Evolutionary conservation across 2,113 vertebrate species (phyloP).

Genomic region (Oncorhynchus mykiss): DNA sequence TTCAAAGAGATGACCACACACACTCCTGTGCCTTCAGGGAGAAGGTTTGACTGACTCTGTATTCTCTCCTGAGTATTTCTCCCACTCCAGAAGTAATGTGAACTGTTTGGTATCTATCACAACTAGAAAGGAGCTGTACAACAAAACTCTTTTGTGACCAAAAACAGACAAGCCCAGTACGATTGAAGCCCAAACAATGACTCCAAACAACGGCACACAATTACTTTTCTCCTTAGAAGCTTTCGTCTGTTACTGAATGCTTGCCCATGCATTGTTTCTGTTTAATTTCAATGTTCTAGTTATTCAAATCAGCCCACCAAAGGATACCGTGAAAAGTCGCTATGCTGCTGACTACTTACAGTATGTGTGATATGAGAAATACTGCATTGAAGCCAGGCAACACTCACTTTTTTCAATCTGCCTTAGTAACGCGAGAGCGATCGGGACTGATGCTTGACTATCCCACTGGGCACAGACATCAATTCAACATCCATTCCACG

Average conservation of each 20-base stretch:
- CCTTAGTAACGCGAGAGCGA: background rate
- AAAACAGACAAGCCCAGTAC: background rate
- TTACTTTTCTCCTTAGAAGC: background rate
- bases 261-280: background rate
- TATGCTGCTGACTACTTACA: background rate
- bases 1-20: constrained; percentile 5
- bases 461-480: too few species aligned
- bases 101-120: background rate
- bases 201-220: background rate
- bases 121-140: background rate
- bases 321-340: background rate
- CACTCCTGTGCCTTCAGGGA: background rate
- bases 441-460: background rate
- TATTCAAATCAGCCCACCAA: background rate
- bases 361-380: background rate
- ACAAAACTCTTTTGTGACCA: background rate
- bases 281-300: background rate
- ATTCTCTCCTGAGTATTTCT: background rate
- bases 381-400: too few species aligned
- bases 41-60: background rate
- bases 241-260: background rate
- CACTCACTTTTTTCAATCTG: background rate
- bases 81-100: background rate
- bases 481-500: too few species aligned
- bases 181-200: background rate